phyloP scores from a whole-genome alignment of 37 sponge, comb jelly and placozoan genomes.

The Chondrosia reniformis region DNA sequence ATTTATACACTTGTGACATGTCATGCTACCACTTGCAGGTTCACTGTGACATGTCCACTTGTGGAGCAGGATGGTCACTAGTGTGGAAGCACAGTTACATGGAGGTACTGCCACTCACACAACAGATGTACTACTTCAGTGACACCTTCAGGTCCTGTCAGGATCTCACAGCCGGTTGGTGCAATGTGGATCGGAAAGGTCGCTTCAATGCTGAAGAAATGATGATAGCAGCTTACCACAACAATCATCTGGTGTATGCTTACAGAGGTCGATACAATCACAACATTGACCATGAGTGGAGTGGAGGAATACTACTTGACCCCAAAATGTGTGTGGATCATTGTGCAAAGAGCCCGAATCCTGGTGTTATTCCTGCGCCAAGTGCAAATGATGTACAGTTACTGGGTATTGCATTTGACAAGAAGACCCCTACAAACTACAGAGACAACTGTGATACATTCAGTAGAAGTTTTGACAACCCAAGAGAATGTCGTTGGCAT shows the following conservation, averaged over 20 bases:
- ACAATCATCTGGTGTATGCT: slow-evolving; percentile 12
- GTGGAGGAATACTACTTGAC: not conserved
- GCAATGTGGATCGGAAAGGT: slow-evolving; percentile 1
- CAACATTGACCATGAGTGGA: slow-evolving; percentile 31
- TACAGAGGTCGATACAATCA: slow-evolving; percentile 9
- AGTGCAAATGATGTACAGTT: not conserved
- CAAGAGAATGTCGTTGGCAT: slow-evolving; percentile 29
- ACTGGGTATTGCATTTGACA: slow-evolving; percentile 27
- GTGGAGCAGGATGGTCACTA: slow-evolving; percentile 5
- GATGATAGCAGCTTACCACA: slow-evolving; percentile 35
- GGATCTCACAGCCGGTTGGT: slow-evolving; percentile 8
- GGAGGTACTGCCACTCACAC: slow-evolving; percentile 1
- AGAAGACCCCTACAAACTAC: slow-evolving; percentile 1
- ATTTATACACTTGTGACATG: too few relatives aligned
- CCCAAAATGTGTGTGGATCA: slow-evolving; percentile 16
- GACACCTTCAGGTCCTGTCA: not conserved
- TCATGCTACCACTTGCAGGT: too few relatives aligned
- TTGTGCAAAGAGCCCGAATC: not conserved
- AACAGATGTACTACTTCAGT: slow-evolving; percentile 1
- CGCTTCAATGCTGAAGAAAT: slow-evolving; percentile 12
- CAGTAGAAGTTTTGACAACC: not conserved
- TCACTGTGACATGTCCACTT: slow-evolving; percentile 3
- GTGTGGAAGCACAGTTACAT: slow-evolving; percentile 3
- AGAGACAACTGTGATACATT: slow-evolving; percentile 7
- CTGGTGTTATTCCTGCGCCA: slow-evolving; percentile 21